Percentiles rank a stretch among this genome's conserved stretches.
These are phyloP conservation scores for Paragorgia papillata DNA, from an alignment of 92 coral and sea anemone species.

Conservation along the genomic window DNA sequence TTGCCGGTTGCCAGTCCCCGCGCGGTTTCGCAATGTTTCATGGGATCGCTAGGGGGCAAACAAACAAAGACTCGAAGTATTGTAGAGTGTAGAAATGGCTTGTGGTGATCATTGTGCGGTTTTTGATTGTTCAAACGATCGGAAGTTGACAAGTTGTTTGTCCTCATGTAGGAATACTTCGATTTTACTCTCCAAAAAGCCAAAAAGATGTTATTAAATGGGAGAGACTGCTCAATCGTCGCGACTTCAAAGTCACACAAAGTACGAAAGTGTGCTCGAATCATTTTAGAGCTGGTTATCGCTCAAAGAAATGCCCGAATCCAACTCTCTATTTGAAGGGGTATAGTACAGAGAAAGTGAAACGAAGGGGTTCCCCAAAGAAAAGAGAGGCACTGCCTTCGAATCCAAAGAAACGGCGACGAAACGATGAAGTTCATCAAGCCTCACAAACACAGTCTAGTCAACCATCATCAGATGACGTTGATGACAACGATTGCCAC, in stretches of 20 bases:
- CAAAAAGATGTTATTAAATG: too few relatives aligned
- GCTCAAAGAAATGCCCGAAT: slow-evolving; percentile 33
- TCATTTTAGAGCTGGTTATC: slow-evolving; percentile 40
- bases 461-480: background rate
- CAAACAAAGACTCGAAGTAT: background rate
- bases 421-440: background rate
- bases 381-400: background rate
- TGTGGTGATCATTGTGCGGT: too few relatives aligned
- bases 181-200: too few relatives aligned
- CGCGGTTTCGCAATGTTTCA: slow-evolving; percentile 19
- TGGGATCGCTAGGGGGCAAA: slow-evolving; percentile 35
- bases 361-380: slow-evolving; percentile 1
- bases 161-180: slow-evolving; percentile 45
- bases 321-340: slow-evolving; percentile 53
- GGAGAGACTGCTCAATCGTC: too few relatives aligned
- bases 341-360: background rate
- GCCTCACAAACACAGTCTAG: background rate
- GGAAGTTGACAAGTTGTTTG: slow-evolving; percentile 42
- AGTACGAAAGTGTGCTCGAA: slow-evolving; percentile 40
- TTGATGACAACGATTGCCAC: background rate
- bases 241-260: slow-evolving; percentile 23
- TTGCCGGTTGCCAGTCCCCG: slow-evolving; percentile 25
- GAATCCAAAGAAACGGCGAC: background rate
- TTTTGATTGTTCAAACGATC: slow-evolving; percentile 62
- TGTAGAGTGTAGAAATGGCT: slow-evolving; percentile 44